phyloP scores from a whole-genome alignment of 2,113 vertebrate species.

The Raphicerus campestris region DNA sequence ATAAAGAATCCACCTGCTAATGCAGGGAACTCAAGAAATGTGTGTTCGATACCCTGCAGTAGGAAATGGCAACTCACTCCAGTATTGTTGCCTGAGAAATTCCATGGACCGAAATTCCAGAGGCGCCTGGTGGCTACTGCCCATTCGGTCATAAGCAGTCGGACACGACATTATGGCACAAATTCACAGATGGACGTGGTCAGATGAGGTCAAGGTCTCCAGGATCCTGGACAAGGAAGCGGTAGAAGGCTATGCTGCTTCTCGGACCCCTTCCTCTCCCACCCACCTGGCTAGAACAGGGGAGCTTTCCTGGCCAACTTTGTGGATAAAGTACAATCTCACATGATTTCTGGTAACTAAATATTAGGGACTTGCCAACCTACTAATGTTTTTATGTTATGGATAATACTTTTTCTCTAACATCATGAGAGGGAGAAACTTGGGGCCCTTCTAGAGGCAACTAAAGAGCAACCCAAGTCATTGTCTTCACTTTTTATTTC shows the following conservation, averaged over 20 bases:
- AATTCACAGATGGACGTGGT: neutral
- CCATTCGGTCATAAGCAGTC: neutral
- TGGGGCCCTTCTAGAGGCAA: neutral
- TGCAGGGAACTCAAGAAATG: neutral
- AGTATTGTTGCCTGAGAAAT: neutral
- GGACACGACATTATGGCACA: neutral
- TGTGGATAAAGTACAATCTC: neutral
- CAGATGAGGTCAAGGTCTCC: neutral
- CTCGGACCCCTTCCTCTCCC: neutral
- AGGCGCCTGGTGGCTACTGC: neutral
- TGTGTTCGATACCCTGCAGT: neutral
- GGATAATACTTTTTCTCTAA: neutral
- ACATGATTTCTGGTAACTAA: neutral
- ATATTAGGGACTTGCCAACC: neutral
- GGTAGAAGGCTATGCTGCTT: neutral
- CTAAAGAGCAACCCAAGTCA: neutral
- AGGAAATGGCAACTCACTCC: neutral
- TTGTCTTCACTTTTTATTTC: neutral
- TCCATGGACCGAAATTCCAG: neutral
- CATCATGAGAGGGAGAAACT: neutral
- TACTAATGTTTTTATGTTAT: neutral
- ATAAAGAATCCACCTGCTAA: neutral
- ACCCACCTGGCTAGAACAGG: neutral
- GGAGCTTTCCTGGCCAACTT: neutral
- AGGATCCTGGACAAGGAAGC: neutral